phyloP scores from a whole-genome alignment of 1,140 invertebrate species.

The Melipona quadrifasciata region DNA sequence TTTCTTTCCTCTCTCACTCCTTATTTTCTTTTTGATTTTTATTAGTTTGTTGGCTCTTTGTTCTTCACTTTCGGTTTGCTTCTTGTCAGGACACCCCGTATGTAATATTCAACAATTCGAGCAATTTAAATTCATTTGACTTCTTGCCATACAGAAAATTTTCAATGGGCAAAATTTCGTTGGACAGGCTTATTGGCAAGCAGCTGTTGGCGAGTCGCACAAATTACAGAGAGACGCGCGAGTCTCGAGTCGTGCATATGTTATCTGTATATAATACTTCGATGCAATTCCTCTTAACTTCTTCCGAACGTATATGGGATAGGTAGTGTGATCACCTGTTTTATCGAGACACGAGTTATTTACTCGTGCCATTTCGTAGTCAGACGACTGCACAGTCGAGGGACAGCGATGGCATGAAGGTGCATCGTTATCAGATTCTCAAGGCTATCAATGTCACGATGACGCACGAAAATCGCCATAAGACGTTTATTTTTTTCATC shows the following conservation, averaged over 20 bases:
- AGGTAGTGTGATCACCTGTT: constrained; percentile 27
- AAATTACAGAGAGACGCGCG: neutral
- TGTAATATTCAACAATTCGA: neutral
- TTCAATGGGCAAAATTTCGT: neutral
- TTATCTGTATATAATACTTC: neutral
- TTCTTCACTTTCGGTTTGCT: no score
- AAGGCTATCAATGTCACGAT: constrained; percentile 10
- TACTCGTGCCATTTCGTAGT: constrained; percentile 12
- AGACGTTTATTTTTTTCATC: neutral
- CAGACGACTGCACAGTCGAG: neutral
- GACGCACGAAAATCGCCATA: neutral
- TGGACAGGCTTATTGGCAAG: neutral
- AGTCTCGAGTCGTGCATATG: neutral
- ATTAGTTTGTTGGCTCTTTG: no score
- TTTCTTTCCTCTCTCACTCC: no score
- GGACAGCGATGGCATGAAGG: constrained; percentile 17
- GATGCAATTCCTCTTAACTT: neutral
- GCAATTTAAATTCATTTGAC: neutral
- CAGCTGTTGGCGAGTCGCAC: constrained; percentile 2
- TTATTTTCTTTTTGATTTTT: no score
- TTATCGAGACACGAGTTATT: constrained; percentile 13
- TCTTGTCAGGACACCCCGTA: no score
- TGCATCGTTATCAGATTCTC: constrained; percentile 16
- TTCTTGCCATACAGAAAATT: neutral
- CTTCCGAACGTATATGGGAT: constrained; percentile 8